Evolutionary conservation across 1,140 invertebrate genomes (phyloP), one percentile per base, ranked within the genome.

Genomic region (Aphaenogaster floridana): DNA sequence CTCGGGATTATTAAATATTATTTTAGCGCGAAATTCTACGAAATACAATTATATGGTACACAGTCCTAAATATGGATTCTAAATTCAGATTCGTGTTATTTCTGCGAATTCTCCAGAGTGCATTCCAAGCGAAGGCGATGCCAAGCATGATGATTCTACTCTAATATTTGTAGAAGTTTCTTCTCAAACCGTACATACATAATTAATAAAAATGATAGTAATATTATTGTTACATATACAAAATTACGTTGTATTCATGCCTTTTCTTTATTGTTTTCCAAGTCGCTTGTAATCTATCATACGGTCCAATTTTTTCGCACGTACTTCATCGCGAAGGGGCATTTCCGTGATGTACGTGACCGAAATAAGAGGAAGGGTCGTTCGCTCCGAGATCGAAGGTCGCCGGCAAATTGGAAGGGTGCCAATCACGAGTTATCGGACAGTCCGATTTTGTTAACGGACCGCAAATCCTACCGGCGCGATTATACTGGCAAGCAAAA

Each of bases 341-440:
- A 36, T 83, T 59, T 59, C 28, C 28, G 42, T 83, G 21, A 61
- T 5, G 13, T 39, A 52, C 7, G 48, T 52, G 34, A 21, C 28
- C 28, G 21, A 48, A 61, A 83, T 42, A 59, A 61, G 17, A 7
- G 13, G 59, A 36, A 59, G 17, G 1, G 2, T 71, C 17, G 34
- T 74, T 72, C 42, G 42, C 17, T 42, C 5, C 3, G 50, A 28
- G 39, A 74, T 61, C 42, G 54, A 74, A 74, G 42, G n/a, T 83
- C 54, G 42, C 28, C 54, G 42, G 54, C 42, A 84, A 61, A 84
- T 84, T 84, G 80, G 54, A 17, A 74, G 15, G 13, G 42, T 13
- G 68, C 80, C 69, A 50, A 50, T 76, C 17, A 76, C 42, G 34
- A 63, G 28, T 84, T 76, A 84, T 50, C 42, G 34, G 42, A 83